These are phyloP conservation scores for Aspidiotus rigidus DNA, from an alignment of 2,888 invertebrate genomes.

Conservation along the genomic window DNA sequence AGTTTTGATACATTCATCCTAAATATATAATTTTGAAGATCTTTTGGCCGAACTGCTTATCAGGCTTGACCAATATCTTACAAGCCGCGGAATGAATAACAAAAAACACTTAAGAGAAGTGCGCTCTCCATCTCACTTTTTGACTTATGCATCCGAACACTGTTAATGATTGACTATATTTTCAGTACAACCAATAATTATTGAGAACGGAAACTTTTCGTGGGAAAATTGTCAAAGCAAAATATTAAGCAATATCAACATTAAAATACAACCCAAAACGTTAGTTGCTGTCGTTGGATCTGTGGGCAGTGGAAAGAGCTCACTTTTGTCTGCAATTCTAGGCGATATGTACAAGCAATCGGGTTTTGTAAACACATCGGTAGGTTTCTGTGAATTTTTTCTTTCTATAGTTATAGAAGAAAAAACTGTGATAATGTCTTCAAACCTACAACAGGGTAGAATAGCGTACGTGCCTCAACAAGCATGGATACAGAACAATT, in stretches of 20 bases:
- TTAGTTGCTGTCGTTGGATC: conserved; percentile 78
- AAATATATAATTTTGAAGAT: too few relatives aligned
- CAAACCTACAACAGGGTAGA: conserved; percentile 43
- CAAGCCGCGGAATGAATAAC: too few relatives aligned
- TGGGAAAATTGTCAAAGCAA: conserved; percentile 63
- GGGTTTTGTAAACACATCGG: conserved; percentile 67
- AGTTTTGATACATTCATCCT: too few relatives aligned
- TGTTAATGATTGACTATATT: too few relatives aligned
- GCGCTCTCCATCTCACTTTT: too few relatives aligned
- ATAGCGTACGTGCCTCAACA: conserved; percentile 86
- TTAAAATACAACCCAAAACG: conserved; percentile 56
- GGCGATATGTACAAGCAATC: conserved; percentile 82
- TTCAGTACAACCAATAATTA: conserved; percentile 64
- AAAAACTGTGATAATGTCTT: conserved; percentile 5
- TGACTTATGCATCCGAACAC: too few relatives aligned
- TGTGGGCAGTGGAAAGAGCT: conserved; percentile 83
- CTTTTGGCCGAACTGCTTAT: too few relatives aligned
- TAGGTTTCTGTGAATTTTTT: conserved; percentile 17
- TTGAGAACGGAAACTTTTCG: conserved; percentile 77
- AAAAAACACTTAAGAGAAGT: too few relatives aligned
- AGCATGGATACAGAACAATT: conserved; percentile 97
- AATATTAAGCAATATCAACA: conserved; percentile 63
- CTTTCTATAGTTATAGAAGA: too few relatives aligned
- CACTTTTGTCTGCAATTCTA: conserved; percentile 74
- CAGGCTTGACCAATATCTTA: too few relatives aligned